These are phyloP conservation scores for Camponotus floridanus DNA, from an alignment of 1,140 invertebrate species.

Conservation along the genomic window DNA sequence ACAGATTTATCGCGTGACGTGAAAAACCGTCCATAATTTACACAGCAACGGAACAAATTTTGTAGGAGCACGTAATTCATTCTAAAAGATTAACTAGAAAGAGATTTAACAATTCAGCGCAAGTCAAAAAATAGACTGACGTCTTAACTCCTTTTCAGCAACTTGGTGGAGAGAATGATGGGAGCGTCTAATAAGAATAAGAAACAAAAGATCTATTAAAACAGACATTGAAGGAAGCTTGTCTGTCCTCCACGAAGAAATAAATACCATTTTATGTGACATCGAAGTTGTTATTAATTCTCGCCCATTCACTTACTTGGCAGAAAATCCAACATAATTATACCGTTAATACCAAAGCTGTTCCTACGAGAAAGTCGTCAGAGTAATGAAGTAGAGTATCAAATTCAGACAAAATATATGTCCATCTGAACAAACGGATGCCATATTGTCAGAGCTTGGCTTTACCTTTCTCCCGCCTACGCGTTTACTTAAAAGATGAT, in stretches of 20 bases:
- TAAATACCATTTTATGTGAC: slow-evolving; percentile 72
- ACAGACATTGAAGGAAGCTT: slow-evolving; percentile 69
- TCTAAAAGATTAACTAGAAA: slow-evolving; percentile 67
- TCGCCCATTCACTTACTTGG: background rate
- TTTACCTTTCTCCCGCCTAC: no score
- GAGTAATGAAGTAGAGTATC: background rate
- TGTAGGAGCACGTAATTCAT: slow-evolving; percentile 58
- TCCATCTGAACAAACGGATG: background rate
- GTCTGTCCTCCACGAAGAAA: slow-evolving; percentile 73
- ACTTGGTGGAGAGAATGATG: slow-evolving; percentile 80
- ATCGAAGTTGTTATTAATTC: slow-evolving; percentile 51
- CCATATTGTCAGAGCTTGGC: background rate
- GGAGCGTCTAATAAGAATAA: slow-evolving; percentile 76
- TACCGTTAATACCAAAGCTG: background rate
- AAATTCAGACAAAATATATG: background rate
- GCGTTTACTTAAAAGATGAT: no score
- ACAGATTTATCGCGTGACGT: no score
- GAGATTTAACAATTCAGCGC: slow-evolving; percentile 44
- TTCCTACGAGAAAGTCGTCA: background rate
- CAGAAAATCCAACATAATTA: background rate
- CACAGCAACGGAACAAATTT: slow-evolving; percentile 64
- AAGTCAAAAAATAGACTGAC: slow-evolving; percentile 75
- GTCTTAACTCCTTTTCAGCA: slow-evolving; percentile 77
- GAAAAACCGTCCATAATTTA: background rate
- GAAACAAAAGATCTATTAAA: slow-evolving; percentile 61